These are phyloP conservation scores for Gymnobelideus leadbeateri DNA, from an alignment of 2,113 vertebrate species.

Conservation along the genomic window DNA sequence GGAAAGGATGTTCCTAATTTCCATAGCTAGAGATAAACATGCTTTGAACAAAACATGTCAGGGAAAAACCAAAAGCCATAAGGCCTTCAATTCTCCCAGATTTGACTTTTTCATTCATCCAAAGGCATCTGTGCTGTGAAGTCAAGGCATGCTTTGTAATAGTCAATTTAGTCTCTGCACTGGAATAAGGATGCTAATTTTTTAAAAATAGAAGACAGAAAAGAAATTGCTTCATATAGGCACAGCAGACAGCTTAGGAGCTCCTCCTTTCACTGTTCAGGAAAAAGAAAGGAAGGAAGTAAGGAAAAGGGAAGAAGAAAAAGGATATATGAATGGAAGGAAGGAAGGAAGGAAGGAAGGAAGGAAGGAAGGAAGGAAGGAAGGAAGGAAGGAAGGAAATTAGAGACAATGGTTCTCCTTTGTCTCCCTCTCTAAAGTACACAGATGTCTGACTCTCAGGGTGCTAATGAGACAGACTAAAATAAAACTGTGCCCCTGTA, in stretches of 20 bases:
- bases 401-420: neutral
- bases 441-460: neutral
- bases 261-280: neutral
- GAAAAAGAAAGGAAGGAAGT: neutral
- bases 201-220: neutral
- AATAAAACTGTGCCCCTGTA: neutral
- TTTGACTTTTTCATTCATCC: neutral
- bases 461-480: neutral
- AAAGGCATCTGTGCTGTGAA: slow-evolving; percentile 31
- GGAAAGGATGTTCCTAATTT: slow-evolving; percentile 13
- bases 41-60: slow-evolving; percentile 48
- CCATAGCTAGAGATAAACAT: slow-evolving; percentile 41
- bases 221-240: neutral
- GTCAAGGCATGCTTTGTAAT: slow-evolving; percentile 35
- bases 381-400: neutral
- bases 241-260: neutral
- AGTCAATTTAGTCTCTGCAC: slow-evolving; percentile 27
- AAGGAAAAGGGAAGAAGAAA: neutral
- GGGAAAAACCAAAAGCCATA: slow-evolving; percentile 28
- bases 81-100: slow-evolving; percentile 29
- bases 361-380: neutral
- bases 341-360: neutral
- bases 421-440: neutral
- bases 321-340: too few relatives aligned
- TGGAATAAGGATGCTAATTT: slow-evolving; percentile 41